Evolutionary conservation across 1,140 invertebrate genomes (phyloP).

Genomic region (Piezodorus guildinii): DNA sequence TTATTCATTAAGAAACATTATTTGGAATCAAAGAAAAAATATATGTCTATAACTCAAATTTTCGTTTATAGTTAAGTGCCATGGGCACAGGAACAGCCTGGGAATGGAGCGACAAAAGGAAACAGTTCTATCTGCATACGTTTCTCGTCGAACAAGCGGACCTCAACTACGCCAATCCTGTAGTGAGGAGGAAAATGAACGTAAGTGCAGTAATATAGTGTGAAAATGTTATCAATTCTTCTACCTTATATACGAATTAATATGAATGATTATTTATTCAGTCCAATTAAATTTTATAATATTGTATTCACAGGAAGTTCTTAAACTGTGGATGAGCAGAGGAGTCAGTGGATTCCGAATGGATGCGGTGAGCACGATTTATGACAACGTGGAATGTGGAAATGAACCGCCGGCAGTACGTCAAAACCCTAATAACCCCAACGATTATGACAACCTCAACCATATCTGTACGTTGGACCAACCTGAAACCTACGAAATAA

Average conservation of each 20-base stretch:
- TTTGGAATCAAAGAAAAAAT: too few species aligned
- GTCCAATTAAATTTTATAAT: neutral
- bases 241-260: neutral
- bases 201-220: constrained; percentile 35
- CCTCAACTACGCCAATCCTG: constrained; percentile 50
- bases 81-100: constrained; percentile 43
- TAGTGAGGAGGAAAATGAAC: constrained; percentile 47
- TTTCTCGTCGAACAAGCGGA: constrained; percentile 60
- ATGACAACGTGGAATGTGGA: constrained; percentile 33
- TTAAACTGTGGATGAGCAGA: constrained; percentile 66
- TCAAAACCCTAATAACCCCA: constrained; percentile 23
- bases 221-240: constrained; percentile 36
- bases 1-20: too few species aligned
- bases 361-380: constrained; percentile 41
- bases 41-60: too few species aligned
- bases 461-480: neutral
- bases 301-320: constrained; percentile 20
- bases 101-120: constrained; percentile 46
- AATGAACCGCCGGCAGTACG: constrained; percentile 8
- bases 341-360: constrained; percentile 36
- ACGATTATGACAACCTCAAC: neutral
- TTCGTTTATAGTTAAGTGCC: neutral
- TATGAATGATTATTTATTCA: neutral
- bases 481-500: too few species aligned
- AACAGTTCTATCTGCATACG: constrained; percentile 66